phyloP scores from a whole-genome alignment of 1,140 invertebrate species.

The Thaumatotibia leucotreta region DNA sequence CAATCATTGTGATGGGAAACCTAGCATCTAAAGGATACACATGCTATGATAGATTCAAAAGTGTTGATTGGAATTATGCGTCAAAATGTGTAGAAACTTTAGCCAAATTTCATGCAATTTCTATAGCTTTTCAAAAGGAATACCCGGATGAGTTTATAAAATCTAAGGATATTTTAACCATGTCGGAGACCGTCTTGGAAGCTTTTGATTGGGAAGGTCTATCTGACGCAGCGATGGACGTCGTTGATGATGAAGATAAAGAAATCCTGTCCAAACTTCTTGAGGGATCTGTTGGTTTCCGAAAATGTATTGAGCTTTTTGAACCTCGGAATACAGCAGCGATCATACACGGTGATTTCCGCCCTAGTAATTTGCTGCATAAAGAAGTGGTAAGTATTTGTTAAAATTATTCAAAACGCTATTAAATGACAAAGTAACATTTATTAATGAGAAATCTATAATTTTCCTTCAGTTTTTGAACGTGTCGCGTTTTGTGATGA shows the following conservation, averaged over 20 bases:
- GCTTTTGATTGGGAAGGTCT: conserved; percentile 3
- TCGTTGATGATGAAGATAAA: not conserved
- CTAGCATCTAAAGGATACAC: conserved; percentile 35
- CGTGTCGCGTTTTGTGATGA: too few relatives aligned
- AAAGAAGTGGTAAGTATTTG: not conserved
- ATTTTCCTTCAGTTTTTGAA: too few relatives aligned
- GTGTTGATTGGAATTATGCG: conserved; percentile 44
- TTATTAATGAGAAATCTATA: too few relatives aligned
- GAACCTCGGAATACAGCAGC: not conserved
- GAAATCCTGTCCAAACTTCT: not conserved
- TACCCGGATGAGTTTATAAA: conserved; percentile 42
- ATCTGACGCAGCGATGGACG: not conserved
- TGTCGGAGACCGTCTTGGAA: too few relatives aligned
- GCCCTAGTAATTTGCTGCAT: not conserved
- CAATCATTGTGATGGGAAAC: conserved; percentile 47
- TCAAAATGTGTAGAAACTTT: conserved; percentile 31
- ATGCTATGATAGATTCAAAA: conserved; percentile 31
- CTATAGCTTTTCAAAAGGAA: conserved; percentile 39
- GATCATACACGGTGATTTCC: not conserved
- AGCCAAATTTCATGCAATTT: conserved; percentile 50
- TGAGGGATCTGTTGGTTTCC: not conserved
- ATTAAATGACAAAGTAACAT: too few relatives aligned
- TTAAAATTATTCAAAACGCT: not conserved
- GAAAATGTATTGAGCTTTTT: not conserved
- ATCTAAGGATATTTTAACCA: conserved; percentile 19